These are phyloP conservation scores for Micronycteris hirsuta DNA, from an alignment of 2,113 vertebrate genomes.

Conservation along the genomic window DNA sequence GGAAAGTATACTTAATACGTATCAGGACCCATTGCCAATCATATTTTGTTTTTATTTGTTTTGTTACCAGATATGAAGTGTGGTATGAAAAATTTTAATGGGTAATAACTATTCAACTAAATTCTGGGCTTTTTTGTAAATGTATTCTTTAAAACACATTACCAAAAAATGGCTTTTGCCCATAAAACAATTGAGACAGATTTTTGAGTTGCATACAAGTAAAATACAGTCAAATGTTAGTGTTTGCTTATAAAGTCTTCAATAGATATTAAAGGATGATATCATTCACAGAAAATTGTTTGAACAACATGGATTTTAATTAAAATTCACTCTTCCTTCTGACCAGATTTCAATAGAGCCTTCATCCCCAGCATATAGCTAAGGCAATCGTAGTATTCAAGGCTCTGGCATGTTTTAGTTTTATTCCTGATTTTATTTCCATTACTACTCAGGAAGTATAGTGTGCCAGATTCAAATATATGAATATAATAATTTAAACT, in stretches of 20 bases:
- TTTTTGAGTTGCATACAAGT: neutral
- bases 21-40: neutral
- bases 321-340: conserved; percentile 16
- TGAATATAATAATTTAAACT: neutral
- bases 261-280: neutral
- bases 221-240: neutral
- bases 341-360: neutral
- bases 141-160: neutral
- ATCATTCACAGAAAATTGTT: neutral
- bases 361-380: neutral
- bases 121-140: neutral
- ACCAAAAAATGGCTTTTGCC: neutral
- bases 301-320: neutral
- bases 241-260: neutral
- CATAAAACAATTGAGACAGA: neutral
- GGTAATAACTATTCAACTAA: neutral
- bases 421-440: neutral
- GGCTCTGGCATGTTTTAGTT: neutral
- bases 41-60: neutral
- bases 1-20: neutral
- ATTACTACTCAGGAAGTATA: neutral
- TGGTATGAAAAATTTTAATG: neutral
- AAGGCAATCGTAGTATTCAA: neutral
- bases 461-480: neutral
- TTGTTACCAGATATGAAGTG: neutral